Evolutionary conservation across 2,113 vertebrate species (phyloP).

Genomic region (Channa maculata): DNA sequence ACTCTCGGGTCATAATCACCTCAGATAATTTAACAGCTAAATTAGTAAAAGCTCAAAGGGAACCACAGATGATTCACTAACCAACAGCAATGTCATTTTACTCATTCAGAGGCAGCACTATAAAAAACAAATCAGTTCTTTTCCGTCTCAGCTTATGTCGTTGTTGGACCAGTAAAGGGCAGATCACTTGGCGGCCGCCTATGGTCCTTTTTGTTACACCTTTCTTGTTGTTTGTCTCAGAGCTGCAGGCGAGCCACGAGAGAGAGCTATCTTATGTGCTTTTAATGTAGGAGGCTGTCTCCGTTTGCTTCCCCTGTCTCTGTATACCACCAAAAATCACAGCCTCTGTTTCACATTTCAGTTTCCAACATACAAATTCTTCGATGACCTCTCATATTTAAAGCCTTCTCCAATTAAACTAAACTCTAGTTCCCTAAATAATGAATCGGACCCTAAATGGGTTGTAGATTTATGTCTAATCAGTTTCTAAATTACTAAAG

Average conservation of each 20-base stretch:
- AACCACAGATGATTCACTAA: background rate
- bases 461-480: slow-evolving; percentile 28
- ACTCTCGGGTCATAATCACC: background rate
- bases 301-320: slow-evolving; percentile 4
- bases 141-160: slow-evolving; percentile 24
- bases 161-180: slow-evolving; percentile 27
- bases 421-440: slow-evolving; percentile 15
- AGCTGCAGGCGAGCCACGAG: slow-evolving; percentile 49
- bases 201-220: slow-evolving; percentile 49
- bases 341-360: background rate
- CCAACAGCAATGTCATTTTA: background rate
- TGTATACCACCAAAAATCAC: slow-evolving; percentile 11
- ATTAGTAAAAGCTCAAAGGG: background rate
- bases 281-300: slow-evolving; percentile 51
- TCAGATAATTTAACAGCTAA: background rate
- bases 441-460: slow-evolving; percentile 23
- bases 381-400: slow-evolving; percentile 28
- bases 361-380: slow-evolving; percentile 22
- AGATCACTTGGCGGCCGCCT: slow-evolving; percentile 44
- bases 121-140: background rate
- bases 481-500: slow-evolving; percentile 25
- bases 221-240: slow-evolving; percentile 58
- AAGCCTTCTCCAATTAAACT: slow-evolving; percentile 21
- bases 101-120: background rate
- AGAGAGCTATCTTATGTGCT: slow-evolving; percentile 60